phyloP scores from a whole-genome alignment of 2,797 vertebrate genomes.

The Enteromius trimaculatus region DNA sequence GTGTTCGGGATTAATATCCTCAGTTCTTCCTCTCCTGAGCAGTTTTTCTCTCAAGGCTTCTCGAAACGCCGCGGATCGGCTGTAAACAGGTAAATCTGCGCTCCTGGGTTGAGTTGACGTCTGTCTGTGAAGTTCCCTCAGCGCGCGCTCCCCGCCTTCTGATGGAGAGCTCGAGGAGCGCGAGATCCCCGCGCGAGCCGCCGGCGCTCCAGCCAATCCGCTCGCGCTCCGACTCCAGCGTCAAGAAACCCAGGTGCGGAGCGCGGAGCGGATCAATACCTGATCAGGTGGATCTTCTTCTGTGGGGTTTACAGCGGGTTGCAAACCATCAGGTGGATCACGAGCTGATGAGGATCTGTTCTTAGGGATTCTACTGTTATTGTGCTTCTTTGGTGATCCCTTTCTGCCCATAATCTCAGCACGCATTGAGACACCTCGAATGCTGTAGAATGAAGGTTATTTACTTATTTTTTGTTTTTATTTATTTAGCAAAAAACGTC shows the following conservation, averaged over 20 bases:
- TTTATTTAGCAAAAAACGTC: too few species aligned
- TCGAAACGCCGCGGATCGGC: slow-evolving; percentile 40
- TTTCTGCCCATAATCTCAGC: neutral
- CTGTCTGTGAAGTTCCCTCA: slow-evolving; percentile 63
- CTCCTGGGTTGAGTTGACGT: slow-evolving; percentile 66
- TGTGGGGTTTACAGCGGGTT: too few species aligned
- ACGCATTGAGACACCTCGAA: neutral
- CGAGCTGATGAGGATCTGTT: neutral
- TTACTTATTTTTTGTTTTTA: neutral
- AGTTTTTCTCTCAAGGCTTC: slow-evolving; percentile 53
- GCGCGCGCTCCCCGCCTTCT: slow-evolving; percentile 69
- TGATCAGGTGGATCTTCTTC: neutral
- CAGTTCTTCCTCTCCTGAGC: neutral
- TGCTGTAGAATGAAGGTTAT: neutral
- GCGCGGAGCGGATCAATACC: slow-evolving; percentile 62
- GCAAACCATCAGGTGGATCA: too few species aligned
- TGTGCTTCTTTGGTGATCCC: neutral
- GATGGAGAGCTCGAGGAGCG: slow-evolving; percentile 68
- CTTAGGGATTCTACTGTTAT: neutral
- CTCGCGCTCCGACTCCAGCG: slow-evolving; percentile 63
- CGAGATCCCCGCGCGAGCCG: slow-evolving; percentile 70
- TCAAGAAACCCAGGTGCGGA: slow-evolving; percentile 74
- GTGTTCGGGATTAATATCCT: slow-evolving; percentile 38
- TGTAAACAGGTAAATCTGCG: slow-evolving; percentile 61
- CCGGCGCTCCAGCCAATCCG: slow-evolving; percentile 77